Evolutionary conservation across 2,797 vertebrate genomes (phyloP).

Genomic region (Dermochelys coriacea): DNA sequence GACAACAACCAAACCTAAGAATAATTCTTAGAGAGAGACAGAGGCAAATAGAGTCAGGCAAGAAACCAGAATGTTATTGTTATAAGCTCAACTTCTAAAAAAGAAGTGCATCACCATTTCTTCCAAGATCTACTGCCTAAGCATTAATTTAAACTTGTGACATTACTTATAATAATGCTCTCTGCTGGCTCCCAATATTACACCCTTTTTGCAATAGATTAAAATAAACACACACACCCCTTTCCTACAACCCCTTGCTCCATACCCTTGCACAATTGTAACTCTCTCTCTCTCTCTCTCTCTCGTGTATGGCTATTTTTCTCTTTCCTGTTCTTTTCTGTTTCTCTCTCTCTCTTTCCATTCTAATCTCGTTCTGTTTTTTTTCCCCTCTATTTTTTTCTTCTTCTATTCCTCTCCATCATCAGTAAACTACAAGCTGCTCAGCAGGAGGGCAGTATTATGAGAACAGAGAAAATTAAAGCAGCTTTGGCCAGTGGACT

Average conservation of each 20-base stretch:
- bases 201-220: neutral
- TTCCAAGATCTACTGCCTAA: neutral
- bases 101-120: neutral
- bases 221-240: neutral
- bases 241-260: neutral
- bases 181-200: rapidly evolving
- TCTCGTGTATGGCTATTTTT: neutral
- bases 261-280: neutral
- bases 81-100: neutral
- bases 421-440: neutral
- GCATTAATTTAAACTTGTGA: neutral
- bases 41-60: neutral
- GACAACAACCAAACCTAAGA: neutral
- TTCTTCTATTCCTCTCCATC: neutral
- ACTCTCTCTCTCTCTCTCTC: rapidly evolving
- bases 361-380: neutral
- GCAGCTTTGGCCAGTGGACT: neutral
- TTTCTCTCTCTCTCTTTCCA: neutral
- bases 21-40: neutral
- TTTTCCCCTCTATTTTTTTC: neutral
- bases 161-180: rapidly evolving
- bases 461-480: neutral
- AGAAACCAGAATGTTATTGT: neutral
- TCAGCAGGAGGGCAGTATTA: neutral
- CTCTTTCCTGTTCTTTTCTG: neutral